Base-by-base conservation (phyloP, 2,113 vertebrate species). In the Steatornis caripensis region DNA sequence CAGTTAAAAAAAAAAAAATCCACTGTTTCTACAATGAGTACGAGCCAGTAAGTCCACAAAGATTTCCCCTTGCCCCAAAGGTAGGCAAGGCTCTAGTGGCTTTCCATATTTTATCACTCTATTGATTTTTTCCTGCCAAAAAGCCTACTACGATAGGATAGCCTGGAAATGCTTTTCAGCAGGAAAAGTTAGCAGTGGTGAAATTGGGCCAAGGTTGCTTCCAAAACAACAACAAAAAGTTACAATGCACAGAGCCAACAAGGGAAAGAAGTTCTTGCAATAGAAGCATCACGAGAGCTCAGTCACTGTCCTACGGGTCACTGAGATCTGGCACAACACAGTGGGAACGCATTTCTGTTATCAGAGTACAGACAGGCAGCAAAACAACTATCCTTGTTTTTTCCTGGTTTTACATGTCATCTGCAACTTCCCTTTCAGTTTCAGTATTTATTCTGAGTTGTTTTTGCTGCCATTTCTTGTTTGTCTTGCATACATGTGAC, bases 391-490 rank as follows among this genome's bases (percentile, higher is more conserved):
- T 32, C 23, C 60, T 16, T 48, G 32, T 11, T 30, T 61, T 54
- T 69, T 68, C 77, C 81, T 77, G 39, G 18, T 74, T 92, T 68
- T 61, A 45, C 46, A 29, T 68, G 54, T 65, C 45, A 88, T 17
- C 71, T 62, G 54, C n/a, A 57, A 77, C 64, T 78, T 66, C 53
- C 32, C 54, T 95, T 92, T 95, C 87, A 86, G 75, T 93, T 93
- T 92, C 90, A 92, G 32, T 94, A 92, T 95, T 91, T 93, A 71
- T 95, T 93, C 39, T 5, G 11, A 95, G 39, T 58, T 68, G 55
- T 9, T 76, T 95, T 90, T 97, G 89, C 75, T 95, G 70, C 91
- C 68, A 95, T 68, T 95, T 93, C 94, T 97, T 97, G 95, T 97
- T 97, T 97, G 93, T 95, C 91, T 81, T 96, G 90, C 84, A 78